Evolutionary conservation across 2,888 invertebrate genomes (phyloP), one percentile per base, ranked within the genome.

Genomic region (Siphlonurus alternatus): DNA sequence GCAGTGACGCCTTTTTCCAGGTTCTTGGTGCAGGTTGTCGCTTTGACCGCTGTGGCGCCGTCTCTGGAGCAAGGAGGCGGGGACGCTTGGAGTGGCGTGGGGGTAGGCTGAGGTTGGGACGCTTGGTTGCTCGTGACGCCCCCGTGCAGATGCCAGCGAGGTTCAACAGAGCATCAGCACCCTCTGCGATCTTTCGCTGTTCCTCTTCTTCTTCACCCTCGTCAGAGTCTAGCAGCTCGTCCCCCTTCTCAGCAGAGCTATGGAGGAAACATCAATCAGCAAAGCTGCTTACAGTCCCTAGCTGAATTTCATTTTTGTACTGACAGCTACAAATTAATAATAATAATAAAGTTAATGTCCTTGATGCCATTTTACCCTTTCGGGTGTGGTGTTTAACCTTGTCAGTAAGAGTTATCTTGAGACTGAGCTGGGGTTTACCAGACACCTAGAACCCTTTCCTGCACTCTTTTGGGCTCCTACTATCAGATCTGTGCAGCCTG

Each of bases 151-250:
- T 81, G 3, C 87, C 87, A 0, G 89, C 89, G 65, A 89, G 77
- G 73, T 89, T 88, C 59, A 89, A 76, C 67, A 89, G 76, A 0
- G 88, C 89, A 71, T 89, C 88, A 1, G 77, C 77, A 65, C 89
- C 89, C 73, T 88, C 88, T 56, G 84, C 86, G 68, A 88, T 86
- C 70, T 84, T 84, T 68, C 86, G 79, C 70, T 82, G 83, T 73
- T 86, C 86, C 69, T 85, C 86, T 61, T 83, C 77, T 70, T 84
- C 83, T 68, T 77, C 75, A n/a, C n/a, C n/a, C 63, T 74, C 73
- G 59, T 74, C 73, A 53, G 67, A 64, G n/a, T n/a, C n/a, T n/a
- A n/a, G n/a, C n/a, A n/a, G n/a, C n/a, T n/a, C n/a, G 18, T 73
- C 73, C 3, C 19, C 59, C n/a, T 38, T 23, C 25, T 18, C 62